A percentile compares a stretch with the other conserved stretches of the same genome.
Evolutionary conservation across 2,113 vertebrate species (phyloP).

Genomic region (Pipa parva): DNA sequence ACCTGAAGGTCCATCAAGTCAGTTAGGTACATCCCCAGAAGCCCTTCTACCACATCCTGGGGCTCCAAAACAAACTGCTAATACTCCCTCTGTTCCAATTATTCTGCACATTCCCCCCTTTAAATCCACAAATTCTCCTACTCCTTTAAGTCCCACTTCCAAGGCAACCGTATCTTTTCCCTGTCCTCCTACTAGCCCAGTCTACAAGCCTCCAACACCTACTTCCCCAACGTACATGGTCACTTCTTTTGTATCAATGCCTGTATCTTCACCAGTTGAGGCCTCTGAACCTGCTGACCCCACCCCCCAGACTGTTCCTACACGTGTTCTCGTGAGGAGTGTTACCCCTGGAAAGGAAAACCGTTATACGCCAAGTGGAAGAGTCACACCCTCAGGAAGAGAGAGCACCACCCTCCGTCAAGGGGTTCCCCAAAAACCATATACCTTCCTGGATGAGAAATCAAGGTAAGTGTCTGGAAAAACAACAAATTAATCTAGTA

Average conservation of each 20-base stretch:
- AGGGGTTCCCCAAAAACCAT: conserved; percentile 92
- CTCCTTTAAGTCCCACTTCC: conserved; percentile 30
- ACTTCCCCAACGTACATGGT: conserved; percentile 55
- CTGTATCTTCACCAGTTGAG: conserved; percentile 46
- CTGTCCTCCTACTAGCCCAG: conserved; percentile 30
- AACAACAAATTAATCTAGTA: accelerated
- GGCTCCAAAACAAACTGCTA: neutral
- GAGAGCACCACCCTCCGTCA: conserved; percentile 72
- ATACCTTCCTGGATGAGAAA: conserved; percentile 96
- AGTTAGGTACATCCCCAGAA: neutral
- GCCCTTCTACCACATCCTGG: conserved; percentile 4
- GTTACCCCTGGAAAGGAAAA: conserved; percentile 59
- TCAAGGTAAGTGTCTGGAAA: conserved; percentile 70
- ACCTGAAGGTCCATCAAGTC: neutral
- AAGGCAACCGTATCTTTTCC: conserved; percentile 31
- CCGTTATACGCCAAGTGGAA: conserved; percentile 54
- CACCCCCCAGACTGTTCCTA: conserved; percentile 38
- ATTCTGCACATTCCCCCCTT: conserved; percentile 50
- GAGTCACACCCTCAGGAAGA: conserved; percentile 57
- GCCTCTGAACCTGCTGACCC: conserved; percentile 38
- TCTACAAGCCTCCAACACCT: conserved; percentile 42
- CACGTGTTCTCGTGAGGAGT: conserved; percentile 63
- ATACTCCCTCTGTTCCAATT: conserved; percentile 49
- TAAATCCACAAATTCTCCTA: conserved; percentile 1
- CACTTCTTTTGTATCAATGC: conserved; percentile 68